Conservation (phyloP, 2,797 vertebrate species). For the Cynodonichthys magdalenae region DNA sequence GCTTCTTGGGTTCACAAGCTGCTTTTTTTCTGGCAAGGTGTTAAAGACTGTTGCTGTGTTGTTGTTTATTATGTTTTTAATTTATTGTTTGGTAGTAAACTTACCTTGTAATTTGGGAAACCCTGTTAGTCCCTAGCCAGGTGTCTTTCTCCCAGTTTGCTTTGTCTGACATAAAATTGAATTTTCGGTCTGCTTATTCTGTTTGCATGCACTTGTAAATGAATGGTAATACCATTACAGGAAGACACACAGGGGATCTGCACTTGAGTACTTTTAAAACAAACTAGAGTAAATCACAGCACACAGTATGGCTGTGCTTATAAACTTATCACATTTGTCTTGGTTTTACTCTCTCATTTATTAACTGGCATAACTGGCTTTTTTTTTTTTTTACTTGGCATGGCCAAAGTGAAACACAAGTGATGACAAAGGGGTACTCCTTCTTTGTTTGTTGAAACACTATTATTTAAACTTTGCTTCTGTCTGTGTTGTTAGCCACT, state of each 20-base stretch:
- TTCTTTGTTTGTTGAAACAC: too few species aligned
- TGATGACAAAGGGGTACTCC: too few species aligned
- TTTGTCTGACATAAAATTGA: conserved; percentile 41
- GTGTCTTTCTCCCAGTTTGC: conserved; percentile 41
- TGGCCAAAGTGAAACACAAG: too few species aligned
- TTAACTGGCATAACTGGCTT: not conserved
- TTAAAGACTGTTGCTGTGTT: conserved; percentile 11
- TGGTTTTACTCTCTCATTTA: not conserved
- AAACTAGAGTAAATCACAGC: conserved; percentile 19
- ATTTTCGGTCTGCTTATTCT: conserved; percentile 52
- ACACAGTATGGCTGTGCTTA: not conserved
- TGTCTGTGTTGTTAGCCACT: too few species aligned
- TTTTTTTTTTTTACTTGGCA: too few species aligned
- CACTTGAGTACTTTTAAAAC: conserved; percentile 29
- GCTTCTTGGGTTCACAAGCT: conserved; percentile 35
- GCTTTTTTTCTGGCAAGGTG: conserved; percentile 1
- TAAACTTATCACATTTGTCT: not conserved
- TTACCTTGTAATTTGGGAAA: conserved; percentile 28
- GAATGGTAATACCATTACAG: conserved; percentile 38
- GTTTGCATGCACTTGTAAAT: conserved; percentile 65
- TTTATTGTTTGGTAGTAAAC: conserved; percentile 1
- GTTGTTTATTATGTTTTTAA: not conserved
- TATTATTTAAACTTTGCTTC: too few species aligned
- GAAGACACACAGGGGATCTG: conserved; percentile 39
- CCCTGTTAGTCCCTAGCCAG: conserved; percentile 20